phyloP scores from a whole-genome alignment of 2,888 invertebrate genomes.

The Caenorhabditis auriculariae region DNA sequence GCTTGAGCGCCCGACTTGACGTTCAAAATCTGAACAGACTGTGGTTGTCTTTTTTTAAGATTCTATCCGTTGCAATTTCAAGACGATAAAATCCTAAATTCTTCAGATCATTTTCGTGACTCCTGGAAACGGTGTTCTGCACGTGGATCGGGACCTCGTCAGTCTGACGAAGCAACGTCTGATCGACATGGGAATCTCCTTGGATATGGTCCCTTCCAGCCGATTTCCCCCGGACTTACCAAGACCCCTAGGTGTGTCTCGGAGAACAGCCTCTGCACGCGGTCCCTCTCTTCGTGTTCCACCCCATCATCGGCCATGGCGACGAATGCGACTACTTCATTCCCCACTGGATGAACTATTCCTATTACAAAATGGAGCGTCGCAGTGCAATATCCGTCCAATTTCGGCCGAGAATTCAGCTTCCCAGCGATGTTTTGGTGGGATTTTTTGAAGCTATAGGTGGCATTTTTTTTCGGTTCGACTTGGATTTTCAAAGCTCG shows the following conservation, averaged over 20 bases:
- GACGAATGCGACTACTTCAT: slow-evolving; percentile 54
- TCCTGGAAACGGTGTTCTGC: slow-evolving; percentile 96
- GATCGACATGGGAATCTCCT: slow-evolving; percentile 83
- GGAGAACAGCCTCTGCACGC: slow-evolving; percentile 98
- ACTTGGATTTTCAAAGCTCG: no score
- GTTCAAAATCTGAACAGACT: no score
- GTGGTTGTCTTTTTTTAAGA: no score
- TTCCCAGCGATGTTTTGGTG: slow-evolving; percentile 42
- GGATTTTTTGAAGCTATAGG: neutral
- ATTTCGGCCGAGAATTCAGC: slow-evolving; percentile 56
- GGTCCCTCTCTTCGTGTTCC: slow-evolving; percentile 81
- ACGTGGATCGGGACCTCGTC: slow-evolving; percentile 92
- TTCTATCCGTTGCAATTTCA: no score
- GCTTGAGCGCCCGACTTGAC: no score
- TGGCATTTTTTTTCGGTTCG: no score
- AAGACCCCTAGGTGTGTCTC: slow-evolving; percentile 40
- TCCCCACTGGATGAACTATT: slow-evolving; percentile 64
- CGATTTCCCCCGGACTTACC: neutral
- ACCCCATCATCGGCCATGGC: slow-evolving; percentile 21
- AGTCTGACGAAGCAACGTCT: slow-evolving; percentile 97
- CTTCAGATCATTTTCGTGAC: slow-evolving; percentile 87
- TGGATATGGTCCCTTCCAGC: slow-evolving; percentile 69
- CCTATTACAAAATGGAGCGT: slow-evolving; percentile 45
- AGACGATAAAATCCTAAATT: no score
- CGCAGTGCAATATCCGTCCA: slow-evolving; percentile 39